Conservation (phyloP, 1,140 invertebrate genomes). For the Drosophila orena region DNA sequence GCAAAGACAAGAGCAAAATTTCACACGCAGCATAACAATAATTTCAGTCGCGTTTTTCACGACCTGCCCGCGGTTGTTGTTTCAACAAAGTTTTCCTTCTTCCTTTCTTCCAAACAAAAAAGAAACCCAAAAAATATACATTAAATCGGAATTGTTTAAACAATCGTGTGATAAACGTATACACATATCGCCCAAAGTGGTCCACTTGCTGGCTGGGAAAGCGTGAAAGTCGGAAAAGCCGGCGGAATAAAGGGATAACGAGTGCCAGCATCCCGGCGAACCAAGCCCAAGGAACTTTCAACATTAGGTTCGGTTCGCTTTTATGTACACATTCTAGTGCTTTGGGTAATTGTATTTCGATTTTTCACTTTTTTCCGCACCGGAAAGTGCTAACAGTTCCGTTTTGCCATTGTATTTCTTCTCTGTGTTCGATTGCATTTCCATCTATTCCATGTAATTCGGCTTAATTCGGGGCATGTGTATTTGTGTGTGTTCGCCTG, state of each 20-base stretch:
- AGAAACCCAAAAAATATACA: background rate
- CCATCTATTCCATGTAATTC: constrained; percentile 10
- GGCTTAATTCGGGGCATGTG: constrained; percentile 5
- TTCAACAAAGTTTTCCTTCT: constrained; percentile 34
- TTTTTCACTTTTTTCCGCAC: constrained; percentile 50
- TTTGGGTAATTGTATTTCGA: constrained; percentile 64
- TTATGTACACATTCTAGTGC: constrained; percentile 36
- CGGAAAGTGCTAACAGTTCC: constrained; percentile 22
- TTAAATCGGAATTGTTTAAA: constrained; percentile 37
- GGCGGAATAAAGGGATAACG: constrained; percentile 10
- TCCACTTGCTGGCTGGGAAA: constrained; percentile 1
- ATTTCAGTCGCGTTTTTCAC: constrained; percentile 79
- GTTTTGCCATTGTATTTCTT: constrained; percentile 1
- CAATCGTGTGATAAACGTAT: constrained; percentile 25
- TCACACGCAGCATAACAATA: constrained; percentile 77
- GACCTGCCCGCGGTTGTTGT: constrained; percentile 69
- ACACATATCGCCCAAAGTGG: constrained; percentile 23
- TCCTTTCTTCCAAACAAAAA: constrained; percentile 7
- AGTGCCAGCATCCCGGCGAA: constrained; percentile 31
- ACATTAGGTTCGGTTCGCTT: constrained; percentile 34
- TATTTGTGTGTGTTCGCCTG: constrained; percentile 14
- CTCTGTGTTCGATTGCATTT: constrained; percentile 29
- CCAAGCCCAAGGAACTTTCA: constrained; percentile 11
- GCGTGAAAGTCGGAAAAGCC: constrained; percentile 8
- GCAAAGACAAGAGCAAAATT: constrained; percentile 59